Percentiles rank a stretch among this genome's conserved stretches.
Evolutionary conservation across 2,797 vertebrate species (phyloP).

Genomic region (Pseudotriccus pelzelni): DNA sequence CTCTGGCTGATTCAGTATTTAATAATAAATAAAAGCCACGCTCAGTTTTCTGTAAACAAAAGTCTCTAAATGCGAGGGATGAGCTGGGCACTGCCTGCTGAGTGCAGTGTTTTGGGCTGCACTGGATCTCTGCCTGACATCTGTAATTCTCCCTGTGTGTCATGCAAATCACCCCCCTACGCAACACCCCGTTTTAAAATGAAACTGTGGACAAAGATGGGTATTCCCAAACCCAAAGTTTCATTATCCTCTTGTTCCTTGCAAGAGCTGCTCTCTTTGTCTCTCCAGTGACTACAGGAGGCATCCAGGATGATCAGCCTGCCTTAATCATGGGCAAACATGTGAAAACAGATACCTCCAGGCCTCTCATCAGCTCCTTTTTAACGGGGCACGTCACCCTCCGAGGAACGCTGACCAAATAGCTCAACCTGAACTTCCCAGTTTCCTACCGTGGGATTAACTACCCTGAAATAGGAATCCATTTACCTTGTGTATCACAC

Average conservation of each 20-base stretch:
- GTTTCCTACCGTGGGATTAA: neutral
- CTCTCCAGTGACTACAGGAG: neutral
- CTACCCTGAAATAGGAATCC: neutral
- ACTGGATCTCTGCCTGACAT: neutral
- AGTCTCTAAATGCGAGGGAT: neutral
- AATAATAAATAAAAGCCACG: neutral
- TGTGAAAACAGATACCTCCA: neutral
- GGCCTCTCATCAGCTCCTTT: neutral
- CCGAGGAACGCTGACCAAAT: neutral
- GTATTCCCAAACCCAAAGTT: neutral
- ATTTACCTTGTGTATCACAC: neutral
- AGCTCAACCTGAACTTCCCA: neutral
- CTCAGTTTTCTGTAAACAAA: neutral
- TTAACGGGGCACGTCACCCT: accelerated
- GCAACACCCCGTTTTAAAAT: neutral
- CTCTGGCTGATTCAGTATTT: neutral
- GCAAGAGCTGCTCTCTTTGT: neutral
- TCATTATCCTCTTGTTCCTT: neutral
- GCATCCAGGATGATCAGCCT: neutral
- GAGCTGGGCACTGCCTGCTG: neutral
- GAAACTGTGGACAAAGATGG: neutral
- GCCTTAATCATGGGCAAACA: neutral
- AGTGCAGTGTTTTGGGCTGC: neutral
- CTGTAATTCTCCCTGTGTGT: neutral
- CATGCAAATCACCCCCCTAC: neutral